A percentile compares a stretch with the other conserved stretches of the same genome.
phyloP scores from a whole-genome alignment of 2,113 vertebrate species.

The Mungos mungo region DNA sequence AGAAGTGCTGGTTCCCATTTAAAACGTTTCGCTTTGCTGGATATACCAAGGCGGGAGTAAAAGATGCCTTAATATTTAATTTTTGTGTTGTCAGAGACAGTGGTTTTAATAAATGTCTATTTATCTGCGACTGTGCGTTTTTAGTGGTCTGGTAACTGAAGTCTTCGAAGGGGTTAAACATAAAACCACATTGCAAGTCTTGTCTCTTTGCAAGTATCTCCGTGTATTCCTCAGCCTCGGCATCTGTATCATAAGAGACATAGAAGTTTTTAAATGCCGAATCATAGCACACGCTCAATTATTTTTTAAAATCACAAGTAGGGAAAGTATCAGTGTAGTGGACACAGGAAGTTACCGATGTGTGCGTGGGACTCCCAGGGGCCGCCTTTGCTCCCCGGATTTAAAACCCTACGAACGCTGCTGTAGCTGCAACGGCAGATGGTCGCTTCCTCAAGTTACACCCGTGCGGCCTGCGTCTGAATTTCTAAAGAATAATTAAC shows the following conservation, averaged over 20 bases:
- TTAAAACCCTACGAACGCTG: not conserved
- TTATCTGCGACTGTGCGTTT: slow-evolving; percentile 69
- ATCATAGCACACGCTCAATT: not conserved
- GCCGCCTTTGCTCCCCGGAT: not conserved
- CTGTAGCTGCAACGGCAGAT: not conserved
- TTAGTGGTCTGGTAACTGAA: slow-evolving; percentile 8
- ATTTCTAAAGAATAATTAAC: not conserved
- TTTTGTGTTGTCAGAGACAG: slow-evolving; percentile 72
- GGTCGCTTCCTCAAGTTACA: not conserved
- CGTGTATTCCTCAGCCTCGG: not conserved
- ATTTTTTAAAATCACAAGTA: not conserved
- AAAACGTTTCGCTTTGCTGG: slow-evolving; percentile 70
- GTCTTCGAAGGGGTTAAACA: slow-evolving; percentile 18
- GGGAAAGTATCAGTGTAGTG: not conserved
- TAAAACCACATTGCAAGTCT: not conserved
- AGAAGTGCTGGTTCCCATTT: slow-evolving; percentile 55
- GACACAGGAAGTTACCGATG: not conserved
- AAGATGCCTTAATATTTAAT: slow-evolving; percentile 85
- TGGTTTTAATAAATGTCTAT: slow-evolving; percentile 83
- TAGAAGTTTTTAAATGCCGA: slow-evolving; percentile 39
- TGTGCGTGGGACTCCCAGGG: not conserved
- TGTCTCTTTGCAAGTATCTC: slow-evolving; percentile 10
- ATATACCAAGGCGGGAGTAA: slow-evolving; percentile 60
- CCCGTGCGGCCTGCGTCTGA: not conserved
- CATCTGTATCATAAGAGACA: not conserved